Evolutionary conservation across 2,888 invertebrate species (phyloP), one percentile per base, ranked within the genome.

Genomic region (Eupithecia inturbata): DNA sequence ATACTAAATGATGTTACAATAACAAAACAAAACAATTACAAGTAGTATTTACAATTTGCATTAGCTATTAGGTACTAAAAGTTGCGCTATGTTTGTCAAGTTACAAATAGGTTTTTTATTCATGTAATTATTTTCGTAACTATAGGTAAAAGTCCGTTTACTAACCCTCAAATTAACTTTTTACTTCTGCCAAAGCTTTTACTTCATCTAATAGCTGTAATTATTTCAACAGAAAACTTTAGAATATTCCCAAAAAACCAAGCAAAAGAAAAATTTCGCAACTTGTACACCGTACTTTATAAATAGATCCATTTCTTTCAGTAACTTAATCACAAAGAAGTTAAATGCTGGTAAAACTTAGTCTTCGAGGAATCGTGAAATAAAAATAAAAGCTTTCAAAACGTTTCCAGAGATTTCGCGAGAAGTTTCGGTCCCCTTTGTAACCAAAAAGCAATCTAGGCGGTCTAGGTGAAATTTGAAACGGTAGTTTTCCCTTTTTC

Each of bases 281-380:
- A 74, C 74, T 72, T 69, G 71, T 75, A 79, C 82, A 78, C 70
- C 66, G 78, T 80, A 83, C 80, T 82, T 83, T 78, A 77, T 79
- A 81, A 83, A 86, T 85, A 84, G 83, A 86, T 85, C 83, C 84
- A 85, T 85, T 85, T 83, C 85, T 82, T 85, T 84, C 80, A 82
- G 82, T 82, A 85, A 86, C 86, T 85, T 85, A 83, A 86, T 86
- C 86, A 83, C 85, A 82, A 81, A 82, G 80, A 84, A 81, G 83
- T 83, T 80, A 80, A 85, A 85, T 85, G 81, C 83, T 82, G 80
- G 77, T 70, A 70, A 70, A 82, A 86, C 82, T 86, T 82, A 76
- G 80, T 84, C 85, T 77, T 77, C 72, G 79, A 72, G 79, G 81
- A 82, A 80, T 82, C 84, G 81, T 83, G 81, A 86, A 85, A 86